phyloP scores from a whole-genome alignment of 2,797 vertebrate genomes.

The Anguilla marmorata region DNA sequence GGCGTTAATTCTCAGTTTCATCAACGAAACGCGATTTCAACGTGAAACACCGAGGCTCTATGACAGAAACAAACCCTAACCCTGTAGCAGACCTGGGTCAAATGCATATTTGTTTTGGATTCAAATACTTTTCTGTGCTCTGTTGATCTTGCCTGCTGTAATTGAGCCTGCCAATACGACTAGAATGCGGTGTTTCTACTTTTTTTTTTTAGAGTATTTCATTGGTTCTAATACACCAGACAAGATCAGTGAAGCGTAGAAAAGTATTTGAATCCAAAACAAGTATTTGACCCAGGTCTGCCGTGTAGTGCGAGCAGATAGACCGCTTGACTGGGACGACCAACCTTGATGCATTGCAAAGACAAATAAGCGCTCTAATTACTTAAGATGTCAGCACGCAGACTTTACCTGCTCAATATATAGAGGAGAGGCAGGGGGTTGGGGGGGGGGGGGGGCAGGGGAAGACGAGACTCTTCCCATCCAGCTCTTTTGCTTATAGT shows the following conservation, averaged over 20 bases:
- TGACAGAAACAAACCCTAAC: neutral
- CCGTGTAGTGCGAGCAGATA: neutral
- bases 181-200: too few relatives aligned
- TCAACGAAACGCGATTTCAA: neutral
- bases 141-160: too few relatives aligned
- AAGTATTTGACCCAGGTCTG: too few relatives aligned
- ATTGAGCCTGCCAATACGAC: too few relatives aligned
- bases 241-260: too few relatives aligned
- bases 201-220: too few relatives aligned
- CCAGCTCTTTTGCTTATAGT: slow-evolving; percentile 30
- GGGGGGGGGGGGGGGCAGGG: neutral
- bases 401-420: neutral
- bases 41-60: neutral
- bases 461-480: neutral
- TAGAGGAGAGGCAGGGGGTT: too few relatives aligned
- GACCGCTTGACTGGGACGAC: neutral
- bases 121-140: too few relatives aligned
- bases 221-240: too few relatives aligned
- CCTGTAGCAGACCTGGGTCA: neutral
- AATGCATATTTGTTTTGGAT: too few relatives aligned
- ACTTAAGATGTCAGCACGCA: neutral
- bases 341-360: neutral
- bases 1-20: neutral
- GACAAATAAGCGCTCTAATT: neutral
- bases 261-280: too few relatives aligned